Evolutionary conservation across 2,113 vertebrate genomes (phyloP).

Genomic region (Tachysurus fulvidraco): DNA sequence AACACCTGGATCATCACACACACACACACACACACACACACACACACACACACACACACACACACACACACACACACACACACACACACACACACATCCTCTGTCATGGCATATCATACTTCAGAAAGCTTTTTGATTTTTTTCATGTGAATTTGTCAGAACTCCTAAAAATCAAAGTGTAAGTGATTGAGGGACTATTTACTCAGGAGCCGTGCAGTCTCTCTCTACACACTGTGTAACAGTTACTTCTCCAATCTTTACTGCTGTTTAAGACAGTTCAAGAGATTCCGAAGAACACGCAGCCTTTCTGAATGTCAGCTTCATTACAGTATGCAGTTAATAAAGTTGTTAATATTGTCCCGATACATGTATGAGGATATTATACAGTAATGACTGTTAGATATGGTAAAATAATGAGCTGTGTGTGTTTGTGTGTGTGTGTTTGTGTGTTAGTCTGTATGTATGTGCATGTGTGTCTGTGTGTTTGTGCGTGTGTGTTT

Average conservation of each 20-base stretch:
- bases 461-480: too few species aligned
- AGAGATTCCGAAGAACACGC: neutral
- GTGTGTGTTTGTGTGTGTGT: neutral
- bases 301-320: neutral
- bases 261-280: neutral
- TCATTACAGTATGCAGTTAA: neutral
- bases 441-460: neutral
- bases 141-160: neutral
- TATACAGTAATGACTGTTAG: too few species aligned
- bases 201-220: neutral
- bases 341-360: neutral
- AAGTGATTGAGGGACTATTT: too few species aligned
- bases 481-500: neutral
- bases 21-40: neutral
- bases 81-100: neutral
- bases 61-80: conserved; percentile 2
- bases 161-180: neutral
- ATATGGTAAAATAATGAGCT: neutral
- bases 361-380: too few species aligned
- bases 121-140: neutral
- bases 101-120: neutral
- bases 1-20: neutral
- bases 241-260: neutral
- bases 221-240: too few species aligned
- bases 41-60: neutral